Base-by-base conservation (phyloP, 2,888 invertebrate genomes). In the Pristionchus fissidentatus region DNA sequence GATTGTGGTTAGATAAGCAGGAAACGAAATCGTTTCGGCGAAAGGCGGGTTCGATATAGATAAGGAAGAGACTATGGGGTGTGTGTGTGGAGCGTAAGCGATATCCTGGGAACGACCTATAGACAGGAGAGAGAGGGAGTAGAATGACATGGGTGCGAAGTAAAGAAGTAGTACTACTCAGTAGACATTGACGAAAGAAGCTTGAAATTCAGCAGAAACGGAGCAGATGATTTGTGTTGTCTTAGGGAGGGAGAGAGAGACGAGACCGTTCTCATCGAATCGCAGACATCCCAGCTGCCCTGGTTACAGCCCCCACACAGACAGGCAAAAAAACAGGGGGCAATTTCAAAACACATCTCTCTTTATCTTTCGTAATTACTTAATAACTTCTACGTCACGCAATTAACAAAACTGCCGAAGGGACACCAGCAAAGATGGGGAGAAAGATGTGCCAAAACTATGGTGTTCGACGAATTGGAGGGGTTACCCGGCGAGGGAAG, bases 21-120 rank as follows among this genome's bases (percentile, higher is more conserved):
- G 60, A 60, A 60, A n/a, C n/a, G n/a, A n/a, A n/a, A n/a, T n/a
- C n/a, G n/a, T n/a, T n/a, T n/a, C n/a, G n/a, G n/a, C n/a, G n/a
- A n/a, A n/a, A n/a, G n/a, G 60, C 60, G 29, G 3, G 57, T 4
- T 29, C 3, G 32, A 29, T 7, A 5, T 22, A 66, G 62, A 66
- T 38, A 29, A 10, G 57, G 57, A 29, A n/a, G 26, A 57, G 55
- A n/a, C 15, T 57, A 57, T n/a, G n/a, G n/a, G n/a, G n/a, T n/a
- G n/a, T n/a, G n/a, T n/a, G n/a, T n/a, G n/a, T n/a, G 55, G 55
- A 38, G 2, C 35, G 19, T 38, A 66, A 66, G 62, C 38, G 62
- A 66, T n/a, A 66, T 35, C 38, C 41, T 70, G 70, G n/a, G 70
- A 41, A 41, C 43, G 70, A 43, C 38, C 70, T 70, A 70, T 43